These are phyloP conservation scores for Limnephilus rhombicus DNA, from an alignment of 2,888 invertebrate species.

Conservation along the genomic window DNA sequence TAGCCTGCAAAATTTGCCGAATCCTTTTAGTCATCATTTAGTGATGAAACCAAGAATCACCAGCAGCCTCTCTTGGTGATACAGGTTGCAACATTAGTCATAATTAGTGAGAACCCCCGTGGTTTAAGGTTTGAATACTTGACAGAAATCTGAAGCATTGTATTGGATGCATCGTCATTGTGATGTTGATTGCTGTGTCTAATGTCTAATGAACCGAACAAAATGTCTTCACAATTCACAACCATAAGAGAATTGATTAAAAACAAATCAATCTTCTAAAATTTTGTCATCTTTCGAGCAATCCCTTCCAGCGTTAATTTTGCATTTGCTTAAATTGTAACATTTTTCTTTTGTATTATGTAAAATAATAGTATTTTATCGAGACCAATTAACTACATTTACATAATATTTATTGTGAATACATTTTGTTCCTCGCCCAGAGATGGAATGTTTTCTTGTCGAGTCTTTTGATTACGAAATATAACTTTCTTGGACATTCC, in stretches of 20 bases:
- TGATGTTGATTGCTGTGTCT: background rate
- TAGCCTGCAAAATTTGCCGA: too few species aligned
- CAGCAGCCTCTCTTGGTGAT: background rate
- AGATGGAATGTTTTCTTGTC: background rate
- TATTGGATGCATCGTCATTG: slow-evolving; percentile 6
- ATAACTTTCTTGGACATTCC: background rate
- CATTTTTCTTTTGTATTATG: background rate
- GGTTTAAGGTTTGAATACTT: slow-evolving; percentile 7
- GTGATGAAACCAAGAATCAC: background rate
- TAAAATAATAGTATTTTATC: background rate
- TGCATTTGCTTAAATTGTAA: background rate
- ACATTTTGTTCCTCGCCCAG: background rate
- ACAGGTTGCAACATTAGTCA: background rate
- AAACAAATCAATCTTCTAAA: background rate
- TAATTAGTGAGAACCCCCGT: background rate
- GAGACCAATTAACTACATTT: background rate
- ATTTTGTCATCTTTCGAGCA: background rate
- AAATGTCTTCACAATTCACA: slow-evolving; percentile 1
- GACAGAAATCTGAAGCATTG: background rate
- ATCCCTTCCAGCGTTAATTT: background rate
- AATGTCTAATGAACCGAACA: slow-evolving; percentile 20
- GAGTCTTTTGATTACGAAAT: background rate
- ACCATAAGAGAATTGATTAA: background rate
- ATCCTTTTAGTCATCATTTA: background rate
- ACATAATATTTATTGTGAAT: background rate